Percentiles rank a stretch among this genome's conserved stretches.
Conservation (phyloP, 2,113 vertebrate genomes). For the Silurus asotus region DNA sequence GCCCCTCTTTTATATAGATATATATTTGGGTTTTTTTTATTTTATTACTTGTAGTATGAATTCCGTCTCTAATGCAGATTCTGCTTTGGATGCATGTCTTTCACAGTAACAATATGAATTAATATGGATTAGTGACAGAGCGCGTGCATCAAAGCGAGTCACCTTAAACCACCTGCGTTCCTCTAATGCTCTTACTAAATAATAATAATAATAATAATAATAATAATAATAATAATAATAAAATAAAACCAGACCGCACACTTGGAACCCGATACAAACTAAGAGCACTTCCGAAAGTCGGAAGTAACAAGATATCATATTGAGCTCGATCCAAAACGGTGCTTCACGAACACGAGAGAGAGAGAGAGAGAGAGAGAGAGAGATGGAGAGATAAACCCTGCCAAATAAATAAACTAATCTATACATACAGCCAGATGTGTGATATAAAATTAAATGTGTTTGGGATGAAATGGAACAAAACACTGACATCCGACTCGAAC, state of each 20-base stretch:
- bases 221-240: too few species aligned
- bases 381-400: not conserved
- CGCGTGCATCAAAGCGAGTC: not conserved
- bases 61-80: not conserved
- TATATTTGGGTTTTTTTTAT: too few species aligned
- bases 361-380: not conserved
- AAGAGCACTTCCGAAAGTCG: conserved; percentile 12
- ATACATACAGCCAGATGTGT: not conserved
- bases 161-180: not conserved
- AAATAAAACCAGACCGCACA: not conserved
- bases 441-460: not conserved
- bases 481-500: not conserved
- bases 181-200: not conserved
- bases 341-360: not conserved
- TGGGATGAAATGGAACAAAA: not conserved
- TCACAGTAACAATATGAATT: not conserved
- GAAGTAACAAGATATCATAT: conserved; percentile 9
- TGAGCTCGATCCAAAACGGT: not conserved
- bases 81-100: not conserved
- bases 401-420: not conserved
- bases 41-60: too few species aligned
- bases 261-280: not conserved
- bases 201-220: too few species aligned
- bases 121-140: too few species aligned
- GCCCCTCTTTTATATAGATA: not conserved